These are phyloP conservation scores for Hippocampus barbouri DNA, from an alignment of 2,113 vertebrate species.

Conservation along the genomic window DNA sequence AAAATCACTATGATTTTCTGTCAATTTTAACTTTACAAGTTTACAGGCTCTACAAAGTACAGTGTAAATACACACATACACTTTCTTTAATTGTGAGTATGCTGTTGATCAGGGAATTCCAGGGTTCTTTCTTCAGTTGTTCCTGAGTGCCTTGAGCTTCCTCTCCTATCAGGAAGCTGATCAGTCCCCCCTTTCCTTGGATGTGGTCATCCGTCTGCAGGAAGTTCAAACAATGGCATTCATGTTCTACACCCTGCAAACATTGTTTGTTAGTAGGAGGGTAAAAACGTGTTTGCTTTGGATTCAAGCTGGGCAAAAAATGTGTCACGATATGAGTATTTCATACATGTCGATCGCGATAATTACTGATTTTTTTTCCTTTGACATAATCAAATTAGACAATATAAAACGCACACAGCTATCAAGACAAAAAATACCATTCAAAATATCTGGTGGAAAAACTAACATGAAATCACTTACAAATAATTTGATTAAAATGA, in stretches of 20 bases:
- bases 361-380: too few relatives aligned
- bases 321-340: too few relatives aligned
- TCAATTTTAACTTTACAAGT: not conserved
- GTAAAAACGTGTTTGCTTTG: conserved; percentile 15
- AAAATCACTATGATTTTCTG: not conserved
- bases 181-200: conserved; percentile 47
- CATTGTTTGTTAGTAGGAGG: conserved; percentile 45
- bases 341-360: too few relatives aligned
- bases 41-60: not conserved
- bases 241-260: conserved; percentile 40
- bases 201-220: conserved; percentile 45
- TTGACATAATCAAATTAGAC: too few relatives aligned
- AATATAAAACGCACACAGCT: too few relatives aligned
- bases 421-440: too few relatives aligned
- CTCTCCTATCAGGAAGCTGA: conserved; percentile 60
- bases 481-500: too few relatives aligned
- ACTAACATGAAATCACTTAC: too few relatives aligned
- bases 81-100: conserved; percentile 45
- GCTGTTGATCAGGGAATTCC: conserved; percentile 19
- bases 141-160: conserved; percentile 45
- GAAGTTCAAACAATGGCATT: conserved; percentile 67
- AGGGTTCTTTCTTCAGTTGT: conserved; percentile 49
- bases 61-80: not conserved
- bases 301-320: not conserved
- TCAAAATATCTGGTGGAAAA: too few relatives aligned